These are phyloP conservation scores for Panagrolaimus sp. DNA, from an alignment of 1,140 invertebrate genomes.

Conservation along the genomic window DNA sequence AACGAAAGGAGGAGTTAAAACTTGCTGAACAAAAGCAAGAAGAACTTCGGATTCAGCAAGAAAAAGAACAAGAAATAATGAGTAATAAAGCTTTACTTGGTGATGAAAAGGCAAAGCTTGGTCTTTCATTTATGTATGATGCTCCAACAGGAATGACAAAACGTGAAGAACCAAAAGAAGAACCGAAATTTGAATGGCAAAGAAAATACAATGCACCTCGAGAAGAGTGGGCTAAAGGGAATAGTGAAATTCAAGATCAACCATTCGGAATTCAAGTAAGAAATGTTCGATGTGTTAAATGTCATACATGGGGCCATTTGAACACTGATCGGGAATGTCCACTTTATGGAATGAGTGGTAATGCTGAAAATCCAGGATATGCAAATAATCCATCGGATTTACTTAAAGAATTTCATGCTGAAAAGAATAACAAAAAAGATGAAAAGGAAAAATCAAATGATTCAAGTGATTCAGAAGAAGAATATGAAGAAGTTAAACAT, in stretches of 20 bases:
- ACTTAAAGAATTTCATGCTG: conserved; percentile 43
- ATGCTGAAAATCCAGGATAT: conserved; percentile 56
- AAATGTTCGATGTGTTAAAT: conserved; percentile 96
- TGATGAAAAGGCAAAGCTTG: conserved; percentile 97
- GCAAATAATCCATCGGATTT: conserved; percentile 58
- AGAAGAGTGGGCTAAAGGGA: conserved; percentile 66
- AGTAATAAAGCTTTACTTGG: conserved; percentile 93
- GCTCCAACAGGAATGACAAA: conserved; percentile 80
- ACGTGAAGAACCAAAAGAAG: conserved; percentile 72
- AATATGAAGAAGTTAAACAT: neutral
- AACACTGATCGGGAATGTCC: conserved; percentile 77
- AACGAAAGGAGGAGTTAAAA: conserved; percentile 95
- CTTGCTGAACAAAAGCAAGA: conserved; percentile 96
- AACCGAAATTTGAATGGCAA: conserved; percentile 99
- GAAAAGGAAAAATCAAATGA: conserved; percentile 16
- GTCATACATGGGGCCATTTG: conserved; percentile 98
- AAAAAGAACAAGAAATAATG: conserved; percentile 96
- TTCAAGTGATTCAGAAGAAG: conserved; percentile 23
- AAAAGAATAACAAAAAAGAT: too few relatives aligned
- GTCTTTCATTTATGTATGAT: conserved; percentile 98
- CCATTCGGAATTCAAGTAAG: conserved; percentile 93
- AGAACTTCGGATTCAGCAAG: conserved; percentile 88
- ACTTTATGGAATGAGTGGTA: conserved; percentile 56
- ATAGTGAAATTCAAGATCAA: conserved; percentile 74
- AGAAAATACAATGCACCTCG: conserved; percentile 94